Base-by-base conservation (phyloP, 1,140 invertebrate species). In the Parapsyche elsis region DNA sequence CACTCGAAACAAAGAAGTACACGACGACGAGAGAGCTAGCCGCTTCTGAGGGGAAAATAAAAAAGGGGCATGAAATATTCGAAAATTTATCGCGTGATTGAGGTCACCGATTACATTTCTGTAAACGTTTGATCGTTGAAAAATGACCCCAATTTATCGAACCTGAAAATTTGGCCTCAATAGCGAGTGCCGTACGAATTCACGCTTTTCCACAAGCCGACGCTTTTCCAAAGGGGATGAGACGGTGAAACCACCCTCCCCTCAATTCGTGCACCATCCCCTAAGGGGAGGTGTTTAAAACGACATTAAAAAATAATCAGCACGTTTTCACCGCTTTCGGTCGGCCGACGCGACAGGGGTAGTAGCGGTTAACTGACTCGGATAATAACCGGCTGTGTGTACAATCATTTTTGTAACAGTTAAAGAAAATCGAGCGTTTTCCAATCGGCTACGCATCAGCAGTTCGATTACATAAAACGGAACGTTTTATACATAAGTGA, bases 261-360 rank as follows among this genome's bases (percentile, higher is more conserved):
- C 30, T 7, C 30, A 38, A 1, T 38, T 4, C 30, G 30, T 38
- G n/a, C n/a, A n/a, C n/a, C 30, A 38, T 38, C 30, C 30, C 30
- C 14, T 57, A 53, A 46, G 44, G 71, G 64, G 59, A 23, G 64
- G 64, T 73, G 71, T 45, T 73, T 73, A 73, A 73, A 73, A 38
- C 45, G 71, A 73, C 71, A 73, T 73, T 73, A 73, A 73, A 73
- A 73, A 73, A 73, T 73, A 73, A 73, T 73, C 71, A 73, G 71
- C 44, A 73, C 45, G 45, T 73, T 45, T 67, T 67, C 64, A 23
- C 5, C 21, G 10, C 5, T 67, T 64, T 67, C 24, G 21, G 2
- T 67, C 10, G 10, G 4, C 64, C 64, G 64, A 67, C 12, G 23
- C 64, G 64, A 67, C 12, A 9, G 21, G 23, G 21, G 64, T 67